Base-by-base conservation (phyloP, 2,888 invertebrate species). In the Pristionchus mayeri region DNA sequence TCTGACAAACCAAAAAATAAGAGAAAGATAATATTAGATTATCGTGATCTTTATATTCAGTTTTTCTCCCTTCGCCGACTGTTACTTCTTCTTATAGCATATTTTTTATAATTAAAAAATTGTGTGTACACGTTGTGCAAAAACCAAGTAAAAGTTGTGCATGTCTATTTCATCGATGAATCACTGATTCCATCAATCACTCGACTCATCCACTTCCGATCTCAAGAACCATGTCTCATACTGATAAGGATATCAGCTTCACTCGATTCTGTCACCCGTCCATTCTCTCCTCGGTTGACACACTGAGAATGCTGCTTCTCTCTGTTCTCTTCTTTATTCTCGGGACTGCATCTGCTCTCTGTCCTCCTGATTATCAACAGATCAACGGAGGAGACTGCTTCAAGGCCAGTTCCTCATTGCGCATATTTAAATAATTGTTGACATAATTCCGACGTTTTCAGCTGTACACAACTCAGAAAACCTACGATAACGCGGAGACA, bases 311-410 rank as follows among this genome's bases (percentile, higher is more conserved):
- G 63, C 13, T 63, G 11, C 30, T 34, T 34, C 63, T 63, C 30
- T 3, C n/a, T n/a, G n/a, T 63, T 30, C 63, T 63, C 18, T 21
- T 63, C 63, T 30, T 34, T 34, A 2, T 63, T 16, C 13, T 63
- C 34, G 30, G 18, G 3, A 34, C 63, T n/a, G 30, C 30, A 16
- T 9, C 13, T 21, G 63, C 63, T 1, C 30, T 34, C 34, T 75
- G 75, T 75, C 75, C 75, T n/a, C 21, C 75, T 16, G 75, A 44
- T 44, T 75, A 75, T 44, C 40, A 37, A 44, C 75, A 75, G 44
- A 75, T 75, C 1, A 75, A 44, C n/a, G 75, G 75, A 37, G 75
- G 75, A 40, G 75, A 75, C n/a, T 75, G 75, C 24, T 75, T 75
- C 44, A 75, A 75, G 75, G 75, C 44, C n/a, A n/a, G 4, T 13